phyloP scores from a whole-genome alignment of 2,888 invertebrate genomes.

The Pediacus dermestoides region DNA sequence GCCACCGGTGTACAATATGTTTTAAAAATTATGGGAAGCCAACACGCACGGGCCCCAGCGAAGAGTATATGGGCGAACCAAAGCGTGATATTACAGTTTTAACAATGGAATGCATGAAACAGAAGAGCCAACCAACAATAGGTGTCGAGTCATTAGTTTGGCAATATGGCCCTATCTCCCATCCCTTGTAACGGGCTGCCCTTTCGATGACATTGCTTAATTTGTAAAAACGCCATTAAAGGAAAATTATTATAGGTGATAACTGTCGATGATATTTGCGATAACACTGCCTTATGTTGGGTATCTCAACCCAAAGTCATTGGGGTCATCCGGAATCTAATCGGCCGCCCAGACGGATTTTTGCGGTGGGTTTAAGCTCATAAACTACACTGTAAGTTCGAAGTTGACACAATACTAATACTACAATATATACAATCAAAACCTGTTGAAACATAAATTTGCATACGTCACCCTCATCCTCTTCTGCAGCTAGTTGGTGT shows the following conservation, averaged over 20 bases:
- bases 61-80: conserved; percentile 8
- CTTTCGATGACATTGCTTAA: neutral
- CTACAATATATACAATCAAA: conserved; percentile 34
- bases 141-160: conserved; percentile 14
- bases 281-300: no score
- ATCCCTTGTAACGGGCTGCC: neutral
- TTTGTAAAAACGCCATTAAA: neutral
- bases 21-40: conserved; percentile 21
- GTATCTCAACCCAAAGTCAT: no score
- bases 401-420: neutral
- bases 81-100: conserved; percentile 33
- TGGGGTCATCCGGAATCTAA: no score
- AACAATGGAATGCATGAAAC: conserved; percentile 28
- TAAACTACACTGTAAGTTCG: no score
- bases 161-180: conserved; percentile 4
- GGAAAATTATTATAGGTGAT: no score
- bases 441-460: conserved; percentile 45
- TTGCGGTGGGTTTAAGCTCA: no score
- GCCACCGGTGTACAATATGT: no score
- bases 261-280: no score
- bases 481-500: neutral
- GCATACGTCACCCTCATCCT: conserved; percentile 36
- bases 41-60: conserved; percentile 27
- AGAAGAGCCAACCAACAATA: conserved; percentile 30
- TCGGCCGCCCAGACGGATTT: no score